These are phyloP conservation scores for Myotis planiceps DNA, from an alignment of 2,797 vertebrate species.

Conservation along the genomic window DNA sequence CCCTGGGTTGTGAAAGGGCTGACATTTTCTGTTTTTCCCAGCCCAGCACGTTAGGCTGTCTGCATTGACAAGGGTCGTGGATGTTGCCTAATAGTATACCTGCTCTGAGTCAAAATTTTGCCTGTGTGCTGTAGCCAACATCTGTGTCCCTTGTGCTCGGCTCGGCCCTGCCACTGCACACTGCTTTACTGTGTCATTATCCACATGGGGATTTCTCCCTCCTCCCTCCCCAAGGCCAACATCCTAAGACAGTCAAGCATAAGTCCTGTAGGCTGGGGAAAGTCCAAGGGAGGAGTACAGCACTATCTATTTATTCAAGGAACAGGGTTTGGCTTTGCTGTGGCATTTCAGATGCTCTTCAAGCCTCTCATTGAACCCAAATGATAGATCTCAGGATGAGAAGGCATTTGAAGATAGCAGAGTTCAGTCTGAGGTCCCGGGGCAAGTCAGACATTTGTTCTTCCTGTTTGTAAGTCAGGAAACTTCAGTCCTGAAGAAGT, in stretches of 20 bases:
- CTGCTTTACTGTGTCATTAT: background rate
- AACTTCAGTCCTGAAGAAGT: background rate
- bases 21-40: background rate
- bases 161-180: background rate
- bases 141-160: background rate
- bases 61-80: background rate
- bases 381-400: background rate
- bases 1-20: background rate
- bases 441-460: background rate
- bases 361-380: background rate
- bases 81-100: background rate
- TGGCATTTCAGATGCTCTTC: background rate
- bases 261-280: slow-evolving; percentile 12
- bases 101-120: background rate
- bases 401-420: background rate
- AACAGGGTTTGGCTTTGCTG: background rate
- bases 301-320: background rate
- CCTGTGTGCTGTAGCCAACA: background rate
- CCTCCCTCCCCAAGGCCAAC: background rate
- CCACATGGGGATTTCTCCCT: background rate
- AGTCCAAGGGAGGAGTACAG: background rate
- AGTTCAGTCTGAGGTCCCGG: background rate
- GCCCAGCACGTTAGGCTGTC: background rate
- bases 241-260: background rate
- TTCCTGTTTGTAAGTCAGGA: background rate